A percentile compares a stretch with the other conserved stretches of the same genome.
Conservation (phyloP, 1,140 invertebrate genomes). For the Anoplolepis gracilipes region DNA sequence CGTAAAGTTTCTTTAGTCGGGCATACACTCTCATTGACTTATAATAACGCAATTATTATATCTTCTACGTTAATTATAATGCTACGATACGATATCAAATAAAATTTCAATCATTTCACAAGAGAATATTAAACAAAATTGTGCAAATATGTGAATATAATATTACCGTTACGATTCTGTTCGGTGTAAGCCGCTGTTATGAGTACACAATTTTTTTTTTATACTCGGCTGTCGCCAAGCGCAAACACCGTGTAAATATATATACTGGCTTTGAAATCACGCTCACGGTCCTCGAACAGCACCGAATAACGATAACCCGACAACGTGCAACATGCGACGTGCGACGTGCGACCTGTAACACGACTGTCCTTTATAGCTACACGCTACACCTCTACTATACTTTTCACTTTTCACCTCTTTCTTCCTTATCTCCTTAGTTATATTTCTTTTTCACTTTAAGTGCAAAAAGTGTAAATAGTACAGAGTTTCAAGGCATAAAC, state of each 20-base stretch:
- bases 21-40: neutral
- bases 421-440: too few relatives aligned
- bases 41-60: neutral
- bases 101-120: neutral
- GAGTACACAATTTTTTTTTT: conserved; percentile 39
- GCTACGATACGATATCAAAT: neutral
- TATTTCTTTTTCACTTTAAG: neutral
- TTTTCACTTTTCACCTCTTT: neutral
- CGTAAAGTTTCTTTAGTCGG: neutral
- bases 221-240: neutral
- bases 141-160: conserved; percentile 2
- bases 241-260: conserved; percentile 16
- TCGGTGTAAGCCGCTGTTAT: conserved; percentile 11
- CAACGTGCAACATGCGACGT: too few relatives aligned
- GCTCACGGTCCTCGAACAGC: neutral
- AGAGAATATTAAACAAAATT: conserved; percentile 18
- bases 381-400: neutral
- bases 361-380: neutral
- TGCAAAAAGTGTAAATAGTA: neutral
- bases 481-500: neutral
- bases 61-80: neutral
- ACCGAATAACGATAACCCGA: neutral
- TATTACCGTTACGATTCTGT: conserved; percentile 37
- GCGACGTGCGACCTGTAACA: neutral
- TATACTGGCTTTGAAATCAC: conserved; percentile 11